Evolutionary conservation across 2,888 invertebrate genomes (phyloP), one percentile per base, ranked within the genome.

Genomic region (Acrobasis consociella): DNA sequence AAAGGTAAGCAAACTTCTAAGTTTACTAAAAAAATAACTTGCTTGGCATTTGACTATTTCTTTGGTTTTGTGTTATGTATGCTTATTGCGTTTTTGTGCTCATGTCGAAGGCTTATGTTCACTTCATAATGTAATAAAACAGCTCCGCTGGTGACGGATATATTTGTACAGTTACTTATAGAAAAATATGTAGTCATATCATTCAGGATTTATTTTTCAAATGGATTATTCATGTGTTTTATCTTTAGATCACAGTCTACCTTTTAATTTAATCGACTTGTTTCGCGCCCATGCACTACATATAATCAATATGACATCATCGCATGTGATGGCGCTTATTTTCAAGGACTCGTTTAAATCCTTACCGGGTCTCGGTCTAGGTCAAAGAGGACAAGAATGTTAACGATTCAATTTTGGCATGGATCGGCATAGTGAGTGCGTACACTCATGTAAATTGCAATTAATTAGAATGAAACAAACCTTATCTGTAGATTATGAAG

Each of bases 1-100:
- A 74, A 78, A 82, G 87, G 87, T 87, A 73, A 83, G 86, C 38
- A 13, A 72, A 2, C 8, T 16, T 60, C n/a, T 50, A 17, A 17
- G 3, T 50, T 50, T 50, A 50, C 17, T 50, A 15, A 50, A 16
- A 7, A 11, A 37, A 37, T 17, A 42, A 9, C 13, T 16, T 42
- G 37, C 31, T 42, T 56, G 8, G 31, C 42, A 13, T 56, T 22
- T 46, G 11, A 13, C 42, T 42, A 9, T 11, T 46, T 46, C 56
- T 56, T 56, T 42, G 56, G 46, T 56, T 56, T n/a, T 17, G 42
- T 13, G 9, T 38, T 39, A 9, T 9, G 11, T 16, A 10, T 56
- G 11, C 13, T 56, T 8, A 42, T 9, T 42, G 56, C 56, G 17
- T 56, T 17, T 56, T 56, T 46, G 46, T 46, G n/a, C 13, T 11